Evolutionary conservation across 2,113 vertebrate genomes (phyloP).

Genomic region (Vireo altiloquus): DNA sequence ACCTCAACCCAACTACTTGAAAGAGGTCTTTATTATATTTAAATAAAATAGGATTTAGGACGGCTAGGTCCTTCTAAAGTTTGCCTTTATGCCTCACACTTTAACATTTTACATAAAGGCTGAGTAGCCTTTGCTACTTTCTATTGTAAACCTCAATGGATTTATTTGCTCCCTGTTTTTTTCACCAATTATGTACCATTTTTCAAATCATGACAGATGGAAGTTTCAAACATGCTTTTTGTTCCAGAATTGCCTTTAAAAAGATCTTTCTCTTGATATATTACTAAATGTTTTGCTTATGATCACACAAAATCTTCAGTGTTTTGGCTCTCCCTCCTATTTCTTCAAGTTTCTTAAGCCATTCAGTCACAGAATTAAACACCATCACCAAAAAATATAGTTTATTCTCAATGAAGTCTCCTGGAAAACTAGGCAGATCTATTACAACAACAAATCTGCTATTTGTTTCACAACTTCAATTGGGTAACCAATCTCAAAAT

Average conservation of each 20-base stretch:
- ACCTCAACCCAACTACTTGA: background rate
- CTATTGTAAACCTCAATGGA: background rate
- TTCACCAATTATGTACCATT: background rate
- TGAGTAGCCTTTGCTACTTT: background rate
- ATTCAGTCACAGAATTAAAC: background rate
- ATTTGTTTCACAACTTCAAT: background rate
- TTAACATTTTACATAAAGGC: background rate
- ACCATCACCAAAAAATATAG: background rate
- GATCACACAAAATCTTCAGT: background rate
- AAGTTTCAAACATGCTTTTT: background rate
- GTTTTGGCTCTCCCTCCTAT: background rate
- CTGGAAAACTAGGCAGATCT: background rate
- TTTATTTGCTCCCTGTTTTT: background rate
- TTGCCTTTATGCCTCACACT: background rate
- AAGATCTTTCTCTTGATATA: background rate
- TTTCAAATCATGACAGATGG: background rate
- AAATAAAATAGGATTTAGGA: background rate
- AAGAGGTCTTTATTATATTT: background rate
- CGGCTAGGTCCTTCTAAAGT: background rate
- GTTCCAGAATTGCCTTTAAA: background rate
- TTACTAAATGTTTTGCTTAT: background rate
- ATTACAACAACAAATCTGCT: background rate
- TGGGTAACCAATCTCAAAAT: background rate
- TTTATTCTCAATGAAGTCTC: background rate
- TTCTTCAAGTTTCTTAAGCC: background rate